These are phyloP conservation scores for Zosterops japonicus DNA, from an alignment of 2,113 vertebrate species.

Conservation along the genomic window DNA sequence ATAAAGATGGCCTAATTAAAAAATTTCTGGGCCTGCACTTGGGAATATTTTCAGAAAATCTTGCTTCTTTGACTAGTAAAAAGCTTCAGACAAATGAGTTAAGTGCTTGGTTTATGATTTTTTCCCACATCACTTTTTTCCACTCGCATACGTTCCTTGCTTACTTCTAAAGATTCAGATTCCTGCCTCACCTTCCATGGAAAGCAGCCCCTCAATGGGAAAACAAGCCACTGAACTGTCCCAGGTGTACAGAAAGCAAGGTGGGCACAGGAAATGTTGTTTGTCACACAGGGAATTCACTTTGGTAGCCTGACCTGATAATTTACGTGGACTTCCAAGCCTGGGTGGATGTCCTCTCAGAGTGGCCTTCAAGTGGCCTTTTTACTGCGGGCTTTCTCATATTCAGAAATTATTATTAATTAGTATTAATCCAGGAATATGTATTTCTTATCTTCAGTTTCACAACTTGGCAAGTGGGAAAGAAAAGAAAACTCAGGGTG, in stretches of 20 bases:
- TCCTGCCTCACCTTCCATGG: not conserved
- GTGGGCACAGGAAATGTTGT: fast-evolving
- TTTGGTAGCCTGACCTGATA: not conserved
- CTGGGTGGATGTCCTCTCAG: not conserved
- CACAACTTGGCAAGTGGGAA: not conserved
- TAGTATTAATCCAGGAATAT: not conserved
- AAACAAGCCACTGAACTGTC: not conserved
- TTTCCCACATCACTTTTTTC: not conserved
- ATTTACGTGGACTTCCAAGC: not conserved
- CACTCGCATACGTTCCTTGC: not conserved
- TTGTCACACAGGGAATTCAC: fast-evolving
- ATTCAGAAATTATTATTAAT: not conserved
- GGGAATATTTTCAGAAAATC: not conserved
- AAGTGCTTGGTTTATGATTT: not conserved
- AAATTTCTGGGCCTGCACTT: not conserved
- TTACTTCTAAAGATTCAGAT: not conserved
- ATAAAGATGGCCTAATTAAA: not conserved
- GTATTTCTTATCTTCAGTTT: not conserved
- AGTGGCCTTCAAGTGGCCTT: not conserved
- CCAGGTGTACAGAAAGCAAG: not conserved
- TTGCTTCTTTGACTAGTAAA: not conserved
- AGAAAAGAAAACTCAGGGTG: not conserved
- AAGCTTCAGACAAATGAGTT: fast-evolving
- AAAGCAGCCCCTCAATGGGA: not conserved
- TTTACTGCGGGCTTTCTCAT: not conserved